phyloP scores from a whole-genome alignment of 1,140 invertebrate genomes.

The Drosophila sechellia region DNA sequence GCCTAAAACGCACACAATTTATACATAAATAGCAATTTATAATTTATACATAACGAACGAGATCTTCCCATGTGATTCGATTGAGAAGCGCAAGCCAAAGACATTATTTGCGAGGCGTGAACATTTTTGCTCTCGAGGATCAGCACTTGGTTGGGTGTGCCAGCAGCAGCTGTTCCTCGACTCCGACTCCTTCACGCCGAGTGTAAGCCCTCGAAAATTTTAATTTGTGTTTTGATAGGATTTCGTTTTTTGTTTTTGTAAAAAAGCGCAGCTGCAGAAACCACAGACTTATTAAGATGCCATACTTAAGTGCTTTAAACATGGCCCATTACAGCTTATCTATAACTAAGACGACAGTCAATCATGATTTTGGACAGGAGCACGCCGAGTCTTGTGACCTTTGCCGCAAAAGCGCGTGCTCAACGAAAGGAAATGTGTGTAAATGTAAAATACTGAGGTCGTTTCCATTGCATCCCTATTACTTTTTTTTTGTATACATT shows the following conservation, averaged over 20 bases:
- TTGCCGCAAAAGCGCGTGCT: conserved; percentile 13
- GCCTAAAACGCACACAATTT: conserved; percentile 26
- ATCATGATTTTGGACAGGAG: conserved; percentile 12
- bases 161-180: conserved; percentile 39
- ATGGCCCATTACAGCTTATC: conserved; percentile 1
- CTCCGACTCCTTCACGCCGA: conserved; percentile 48
- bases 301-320: conserved; percentile 3
- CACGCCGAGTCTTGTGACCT: conserved; percentile 11
- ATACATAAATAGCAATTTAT: conserved; percentile 29
- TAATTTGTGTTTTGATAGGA: conserved; percentile 34
- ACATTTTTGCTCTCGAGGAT: conserved; percentile 50
- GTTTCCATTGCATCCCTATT: conserved; percentile 1
- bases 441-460: conserved; percentile 22
- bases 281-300: conserved; percentile 22
- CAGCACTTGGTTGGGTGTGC: conserved; percentile 55
- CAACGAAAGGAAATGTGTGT: conserved; percentile 38
- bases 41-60: conserved; percentile 20
- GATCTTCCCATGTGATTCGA: conserved; percentile 26
- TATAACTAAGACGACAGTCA: conserved; percentile 21
- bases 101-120: conserved; percentile 36
- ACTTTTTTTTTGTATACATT: conserved; percentile 25
- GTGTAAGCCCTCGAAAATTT: conserved; percentile 10
- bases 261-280: background rate
- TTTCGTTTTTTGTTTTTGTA: background rate
- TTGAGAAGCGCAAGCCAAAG: conserved; percentile 32